These are phyloP conservation scores for Cosmia pyralina DNA, from an alignment of 2,888 invertebrate species.

Conservation along the genomic window DNA sequence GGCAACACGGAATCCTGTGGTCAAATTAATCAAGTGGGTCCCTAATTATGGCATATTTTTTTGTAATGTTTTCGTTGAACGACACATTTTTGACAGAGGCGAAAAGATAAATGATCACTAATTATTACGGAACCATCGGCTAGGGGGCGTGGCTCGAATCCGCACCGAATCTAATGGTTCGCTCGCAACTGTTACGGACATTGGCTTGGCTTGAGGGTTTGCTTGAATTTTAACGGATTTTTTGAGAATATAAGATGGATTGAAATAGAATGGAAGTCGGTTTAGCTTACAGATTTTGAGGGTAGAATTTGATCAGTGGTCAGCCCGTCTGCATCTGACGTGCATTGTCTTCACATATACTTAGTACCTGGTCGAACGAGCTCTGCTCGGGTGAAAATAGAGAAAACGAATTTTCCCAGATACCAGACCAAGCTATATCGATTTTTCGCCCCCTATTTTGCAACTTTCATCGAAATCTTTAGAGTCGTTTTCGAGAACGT, in stretches of 20 bases:
- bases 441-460: too few species aligned
- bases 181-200: constrained; percentile 58
- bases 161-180: constrained; percentile 65
- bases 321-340: too few species aligned
- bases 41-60: constrained; percentile 85
- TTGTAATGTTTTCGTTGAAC: constrained; percentile 85
- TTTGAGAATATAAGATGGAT: not conserved
- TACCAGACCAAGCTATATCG: too few species aligned
- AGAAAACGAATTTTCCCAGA: too few species aligned
- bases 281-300: not conserved
- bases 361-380: too few species aligned
- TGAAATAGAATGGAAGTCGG: not conserved
- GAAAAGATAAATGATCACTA: constrained; percentile 87
- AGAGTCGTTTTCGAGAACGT: too few species aligned
- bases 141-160: constrained; percentile 72
- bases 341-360: too few species aligned
- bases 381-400: too few species aligned
- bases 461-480: too few species aligned
- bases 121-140: constrained; percentile 81
- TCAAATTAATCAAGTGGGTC: constrained; percentile 82
- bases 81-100: constrained; percentile 89
- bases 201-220: constrained; percentile 19
- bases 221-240: constrained; percentile 31
- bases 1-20: constrained; percentile 64
- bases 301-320: too few species aligned